Conservation (phyloP, 2,888 invertebrate species). For the Nomada flava region DNA sequence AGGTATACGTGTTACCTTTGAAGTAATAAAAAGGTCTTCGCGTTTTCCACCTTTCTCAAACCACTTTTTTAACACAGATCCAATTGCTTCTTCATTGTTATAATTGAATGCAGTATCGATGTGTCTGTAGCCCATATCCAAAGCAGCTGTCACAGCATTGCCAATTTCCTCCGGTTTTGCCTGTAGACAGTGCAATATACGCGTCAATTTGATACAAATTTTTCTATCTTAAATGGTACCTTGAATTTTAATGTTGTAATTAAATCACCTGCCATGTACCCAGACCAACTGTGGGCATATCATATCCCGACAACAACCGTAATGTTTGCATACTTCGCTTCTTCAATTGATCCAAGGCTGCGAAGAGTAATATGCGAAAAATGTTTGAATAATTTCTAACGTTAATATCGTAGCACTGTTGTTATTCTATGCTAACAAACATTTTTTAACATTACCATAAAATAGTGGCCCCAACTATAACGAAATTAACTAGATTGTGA, state of each 20-base stretch:
- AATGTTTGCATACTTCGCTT: conserved; percentile 71
- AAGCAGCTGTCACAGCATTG: conserved; percentile 87
- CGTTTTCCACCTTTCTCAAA: conserved; percentile 87
- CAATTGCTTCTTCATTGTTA: conserved; percentile 91
- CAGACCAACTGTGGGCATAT: conserved; percentile 90
- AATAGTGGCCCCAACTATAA: conserved; percentile 27
- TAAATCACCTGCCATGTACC: conserved; percentile 89
- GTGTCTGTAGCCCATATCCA: conserved; percentile 90
- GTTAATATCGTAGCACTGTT: conserved; percentile 2
- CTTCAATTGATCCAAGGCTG: conserved; percentile 22
- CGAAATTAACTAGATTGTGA: conserved; percentile 32
- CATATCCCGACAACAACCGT: conserved; percentile 83
- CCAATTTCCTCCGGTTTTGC: conserved; percentile 88
- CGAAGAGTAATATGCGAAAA: conserved; percentile 12
- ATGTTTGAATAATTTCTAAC: conserved; percentile 26
- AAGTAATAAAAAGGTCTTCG: conserved; percentile 91
- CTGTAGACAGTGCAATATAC: conserved; percentile 77
- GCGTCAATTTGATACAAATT: not conserved
- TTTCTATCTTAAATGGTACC: not conserved
- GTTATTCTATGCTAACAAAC: not conserved
- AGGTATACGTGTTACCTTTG: conserved; percentile 87
- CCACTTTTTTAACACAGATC: conserved; percentile 88
- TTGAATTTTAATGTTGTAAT: conserved; percentile 12
- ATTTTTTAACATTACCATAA: conserved; percentile 25
- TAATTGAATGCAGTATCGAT: conserved; percentile 93